These are phyloP conservation scores for Helicoverpa assulta DNA, from an alignment of 2,888 invertebrate genomes.

Conservation along the genomic window DNA sequence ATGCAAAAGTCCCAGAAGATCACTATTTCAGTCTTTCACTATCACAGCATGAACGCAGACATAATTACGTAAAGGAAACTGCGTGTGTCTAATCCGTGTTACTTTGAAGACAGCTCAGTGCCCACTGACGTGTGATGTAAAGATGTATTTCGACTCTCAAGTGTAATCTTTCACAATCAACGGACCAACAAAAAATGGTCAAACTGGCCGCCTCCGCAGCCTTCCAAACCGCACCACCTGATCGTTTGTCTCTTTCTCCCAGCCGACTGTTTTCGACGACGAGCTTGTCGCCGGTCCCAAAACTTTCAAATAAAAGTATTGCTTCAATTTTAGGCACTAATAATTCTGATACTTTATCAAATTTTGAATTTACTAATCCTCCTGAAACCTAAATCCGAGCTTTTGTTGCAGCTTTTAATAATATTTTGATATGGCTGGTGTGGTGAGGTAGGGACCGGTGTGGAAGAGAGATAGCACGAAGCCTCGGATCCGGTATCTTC, in stretches of 20 bases:
- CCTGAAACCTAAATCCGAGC: conserved; percentile 19
- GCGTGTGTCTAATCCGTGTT: conserved; percentile 89
- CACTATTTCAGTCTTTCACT: conserved; percentile 87
- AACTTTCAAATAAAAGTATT: conserved; percentile 62
- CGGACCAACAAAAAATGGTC: conserved; percentile 90
- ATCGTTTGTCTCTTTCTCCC: conserved; percentile 85
- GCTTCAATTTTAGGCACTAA: conserved; percentile 25
- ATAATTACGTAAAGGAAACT: conserved; percentile 85
- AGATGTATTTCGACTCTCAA: conserved; percentile 91
- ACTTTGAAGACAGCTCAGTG: conserved; percentile 90
- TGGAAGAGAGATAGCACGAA: conserved; percentile 83
- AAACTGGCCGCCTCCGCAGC: conserved; percentile 89
- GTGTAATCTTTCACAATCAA: conserved; percentile 90
- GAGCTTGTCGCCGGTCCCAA: conserved; percentile 65
- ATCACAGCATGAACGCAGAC: conserved; percentile 86
- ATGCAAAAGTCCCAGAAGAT: conserved; percentile 82
- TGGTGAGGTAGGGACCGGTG: conserved; percentile 68
- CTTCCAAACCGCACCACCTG: conserved; percentile 82
- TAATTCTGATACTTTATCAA: conserved; percentile 23
- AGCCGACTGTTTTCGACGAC: conserved; percentile 68
- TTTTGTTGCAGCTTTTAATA: conserved; percentile 35
- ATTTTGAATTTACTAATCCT: conserved; percentile 16
- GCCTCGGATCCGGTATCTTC: conserved; percentile 86
- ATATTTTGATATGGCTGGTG: conserved; percentile 36
- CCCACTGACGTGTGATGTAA: conserved; percentile 91